These are phyloP conservation scores for Hyla sarda DNA, from an alignment of 2,113 vertebrate species.

Conservation along the genomic window DNA sequence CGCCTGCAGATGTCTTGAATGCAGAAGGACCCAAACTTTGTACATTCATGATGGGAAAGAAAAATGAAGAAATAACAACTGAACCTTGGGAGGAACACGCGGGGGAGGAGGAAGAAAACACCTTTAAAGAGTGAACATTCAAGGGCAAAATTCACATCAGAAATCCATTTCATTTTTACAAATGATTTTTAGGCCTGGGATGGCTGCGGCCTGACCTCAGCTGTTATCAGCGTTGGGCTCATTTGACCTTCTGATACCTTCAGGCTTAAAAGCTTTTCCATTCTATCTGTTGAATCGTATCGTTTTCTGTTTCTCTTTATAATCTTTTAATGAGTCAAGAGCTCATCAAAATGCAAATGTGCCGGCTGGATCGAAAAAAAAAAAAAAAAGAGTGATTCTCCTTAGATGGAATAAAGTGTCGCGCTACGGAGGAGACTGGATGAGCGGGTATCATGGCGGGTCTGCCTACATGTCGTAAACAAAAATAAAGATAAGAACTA, in stretches of 20 bases:
- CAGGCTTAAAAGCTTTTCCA: conserved; percentile 62
- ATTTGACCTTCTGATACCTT: conserved; percentile 63
- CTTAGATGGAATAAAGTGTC: not conserved
- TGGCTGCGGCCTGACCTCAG: conserved; percentile 58
- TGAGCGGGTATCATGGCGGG: not conserved
- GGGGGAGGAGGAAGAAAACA: not conserved
- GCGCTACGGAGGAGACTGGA: not conserved
- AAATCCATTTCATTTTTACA: conserved; percentile 61
- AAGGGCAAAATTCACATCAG: conserved; percentile 43
- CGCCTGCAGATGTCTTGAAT: not conserved
- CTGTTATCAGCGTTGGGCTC: conserved; percentile 61
- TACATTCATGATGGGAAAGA: not conserved
- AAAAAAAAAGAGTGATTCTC: not conserved
- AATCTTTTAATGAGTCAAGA: conserved; percentile 66
- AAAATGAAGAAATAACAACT: conserved; percentile 15
- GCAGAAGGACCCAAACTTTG: not conserved
- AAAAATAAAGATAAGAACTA: not conserved
- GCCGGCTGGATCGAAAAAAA: not conserved
- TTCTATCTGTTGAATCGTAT: conserved; percentile 57
- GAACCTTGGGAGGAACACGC: not conserved
- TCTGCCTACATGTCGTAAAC: not conserved
- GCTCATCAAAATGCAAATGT: conserved; percentile 69
- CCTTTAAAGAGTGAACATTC: conserved; percentile 10
- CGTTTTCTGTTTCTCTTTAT: conserved; percentile 61
- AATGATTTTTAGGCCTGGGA: conserved; percentile 42